A percentile compares a stretch with the other conserved stretches of the same genome.
Evolutionary conservation across 92 coral and sea anemone species (phyloP).

Genomic region (Ricordea florida): DNA sequence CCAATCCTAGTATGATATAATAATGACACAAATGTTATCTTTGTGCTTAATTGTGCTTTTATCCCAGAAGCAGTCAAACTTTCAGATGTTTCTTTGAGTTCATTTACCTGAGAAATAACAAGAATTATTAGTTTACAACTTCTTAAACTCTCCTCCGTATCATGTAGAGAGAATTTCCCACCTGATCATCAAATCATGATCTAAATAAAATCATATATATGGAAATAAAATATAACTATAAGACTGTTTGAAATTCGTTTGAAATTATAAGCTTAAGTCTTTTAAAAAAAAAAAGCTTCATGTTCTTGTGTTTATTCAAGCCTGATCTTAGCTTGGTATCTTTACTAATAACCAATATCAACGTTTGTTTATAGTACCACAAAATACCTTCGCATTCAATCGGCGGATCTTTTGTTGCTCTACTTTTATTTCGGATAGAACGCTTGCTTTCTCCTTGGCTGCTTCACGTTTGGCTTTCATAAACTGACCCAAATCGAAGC

Average conservation of each 20-base stretch:
- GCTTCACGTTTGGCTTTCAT: slow-evolving; percentile 24
- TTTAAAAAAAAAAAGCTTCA: background rate
- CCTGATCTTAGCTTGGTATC: no score
- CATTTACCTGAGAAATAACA: background rate
- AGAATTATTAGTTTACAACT: background rate
- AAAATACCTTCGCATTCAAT: slow-evolving; percentile 12
- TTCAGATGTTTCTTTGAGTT: background rate
- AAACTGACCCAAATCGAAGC: slow-evolving; percentile 30
- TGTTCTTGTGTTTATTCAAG: background rate
- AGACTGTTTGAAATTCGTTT: background rate
- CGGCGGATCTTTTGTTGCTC: slow-evolving; percentile 38
- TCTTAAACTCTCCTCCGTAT: background rate
- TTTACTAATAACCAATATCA: no score
- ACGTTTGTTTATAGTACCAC: no score
- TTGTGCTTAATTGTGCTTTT: background rate
- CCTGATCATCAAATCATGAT: background rate
- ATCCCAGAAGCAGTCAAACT: background rate
- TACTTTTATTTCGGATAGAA: background rate
- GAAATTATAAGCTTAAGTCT: background rate
- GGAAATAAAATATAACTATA: background rate
- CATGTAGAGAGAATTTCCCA: background rate
- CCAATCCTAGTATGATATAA: background rate
- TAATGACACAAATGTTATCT: background rate
- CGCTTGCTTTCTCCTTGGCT: slow-evolving; percentile 16
- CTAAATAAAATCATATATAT: background rate